Conservation (phyloP, 1,140 invertebrate genomes). For the Lepidurus packardi region DNA sequence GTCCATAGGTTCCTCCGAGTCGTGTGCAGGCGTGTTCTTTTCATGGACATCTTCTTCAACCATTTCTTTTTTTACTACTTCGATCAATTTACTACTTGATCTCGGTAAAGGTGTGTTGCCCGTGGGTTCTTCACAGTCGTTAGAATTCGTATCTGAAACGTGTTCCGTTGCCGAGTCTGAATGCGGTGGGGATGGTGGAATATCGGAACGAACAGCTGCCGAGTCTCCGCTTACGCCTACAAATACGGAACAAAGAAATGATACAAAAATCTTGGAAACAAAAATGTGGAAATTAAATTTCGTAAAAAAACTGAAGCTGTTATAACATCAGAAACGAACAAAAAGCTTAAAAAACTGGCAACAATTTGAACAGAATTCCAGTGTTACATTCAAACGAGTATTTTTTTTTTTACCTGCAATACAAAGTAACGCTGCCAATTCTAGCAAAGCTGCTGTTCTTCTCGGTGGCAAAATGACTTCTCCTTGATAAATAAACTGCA, state of each 20-base stretch:
- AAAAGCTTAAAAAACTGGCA: too few relatives aligned
- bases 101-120: background rate
- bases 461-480: conserved; percentile 35
- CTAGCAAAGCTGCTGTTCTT: conserved; percentile 33
- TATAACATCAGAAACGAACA: too few relatives aligned
- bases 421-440: conserved; percentile 34
- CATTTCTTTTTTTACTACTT: conserved; percentile 6
- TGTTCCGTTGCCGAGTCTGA: background rate
- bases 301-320: too few relatives aligned
- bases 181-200: background rate
- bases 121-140: background rate
- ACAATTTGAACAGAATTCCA: too few relatives aligned
- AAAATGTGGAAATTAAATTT: too few relatives aligned
- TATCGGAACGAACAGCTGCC: conserved; percentile 3
- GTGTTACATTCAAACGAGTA: background rate
- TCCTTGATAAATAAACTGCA: conserved; percentile 36
- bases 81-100: background rate
- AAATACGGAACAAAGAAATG: background rate
- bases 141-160: background rate
- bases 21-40: background rate
- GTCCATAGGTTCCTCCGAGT: conserved; percentile 25
- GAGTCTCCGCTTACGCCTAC: background rate
- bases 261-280: background rate
- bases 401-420: conserved; percentile 28
- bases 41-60: background rate